phyloP scores from a whole-genome alignment of 2,797 vertebrate genomes.

The Sarcophilus harrisii region DNA sequence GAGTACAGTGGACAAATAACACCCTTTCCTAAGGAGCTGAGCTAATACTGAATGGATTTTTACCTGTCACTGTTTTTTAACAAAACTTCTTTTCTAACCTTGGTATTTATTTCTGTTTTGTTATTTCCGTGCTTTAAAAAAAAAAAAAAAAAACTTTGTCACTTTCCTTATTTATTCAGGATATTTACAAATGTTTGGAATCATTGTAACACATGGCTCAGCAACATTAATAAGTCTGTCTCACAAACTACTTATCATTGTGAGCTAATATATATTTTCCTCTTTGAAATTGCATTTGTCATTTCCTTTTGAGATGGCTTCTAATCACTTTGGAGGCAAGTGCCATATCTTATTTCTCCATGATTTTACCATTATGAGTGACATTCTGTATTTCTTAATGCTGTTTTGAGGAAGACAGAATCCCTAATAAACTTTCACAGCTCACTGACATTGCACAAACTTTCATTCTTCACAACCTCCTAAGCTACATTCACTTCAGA shows the following conservation, averaged over 20 bases:
- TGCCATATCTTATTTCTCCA: constrained; percentile 28
- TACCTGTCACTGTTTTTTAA: not conserved
- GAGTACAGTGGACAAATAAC: not conserved
- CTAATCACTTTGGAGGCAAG: constrained; percentile 4
- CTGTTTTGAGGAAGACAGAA: constrained; percentile 45
- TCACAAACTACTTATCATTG: not conserved
- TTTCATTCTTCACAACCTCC: constrained; percentile 36
- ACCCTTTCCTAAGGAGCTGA: not conserved
- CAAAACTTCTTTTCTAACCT: not conserved
- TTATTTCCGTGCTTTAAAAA: not conserved
- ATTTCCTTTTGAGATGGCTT: constrained; percentile 32
- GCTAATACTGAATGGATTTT: not conserved
- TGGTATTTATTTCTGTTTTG: not conserved
- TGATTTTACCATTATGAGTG: constrained; percentile 44
- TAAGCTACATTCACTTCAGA: constrained; percentile 6
- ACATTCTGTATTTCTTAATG: constrained; percentile 45
- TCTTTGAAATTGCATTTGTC: not conserved
- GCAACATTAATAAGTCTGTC: not conserved
- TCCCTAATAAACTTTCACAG: constrained; percentile 24
- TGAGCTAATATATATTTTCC: not conserved
- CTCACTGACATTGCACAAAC: not conserved
- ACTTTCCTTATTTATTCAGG: not conserved
- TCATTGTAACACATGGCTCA: not conserved
- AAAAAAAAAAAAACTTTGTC: too few species aligned
- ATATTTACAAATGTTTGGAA: not conserved